Percentiles rank a stretch among this genome's conserved stretches.
Conservation (phyloP, 2,113 vertebrate species). For the Isurus oxyrinchus region DNA sequence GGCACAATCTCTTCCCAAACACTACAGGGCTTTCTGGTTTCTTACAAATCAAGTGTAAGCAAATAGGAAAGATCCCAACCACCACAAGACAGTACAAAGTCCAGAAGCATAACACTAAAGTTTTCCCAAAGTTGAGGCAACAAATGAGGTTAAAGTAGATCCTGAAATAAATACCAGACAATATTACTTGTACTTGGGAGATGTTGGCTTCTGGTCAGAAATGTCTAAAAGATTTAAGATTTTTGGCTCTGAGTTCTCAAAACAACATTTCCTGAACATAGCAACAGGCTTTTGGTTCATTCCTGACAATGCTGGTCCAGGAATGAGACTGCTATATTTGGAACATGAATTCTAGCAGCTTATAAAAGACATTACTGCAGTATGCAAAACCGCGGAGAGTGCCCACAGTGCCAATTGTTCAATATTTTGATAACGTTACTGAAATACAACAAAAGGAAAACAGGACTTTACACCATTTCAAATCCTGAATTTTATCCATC, state of each 20-base stretch:
- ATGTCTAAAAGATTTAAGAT: constrained; percentile 25
- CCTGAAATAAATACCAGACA: neutral
- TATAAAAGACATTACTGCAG: neutral
- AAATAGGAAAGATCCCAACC: neutral
- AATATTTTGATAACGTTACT: neutral
- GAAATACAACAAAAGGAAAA: neutral
- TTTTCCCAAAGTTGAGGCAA: neutral
- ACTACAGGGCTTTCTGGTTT: neutral
- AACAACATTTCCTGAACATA: constrained; percentile 35
- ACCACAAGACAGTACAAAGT: neutral
- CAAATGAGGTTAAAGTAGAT: neutral
- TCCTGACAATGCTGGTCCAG: neutral
- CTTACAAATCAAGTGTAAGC: neutral
- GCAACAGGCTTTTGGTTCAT: constrained; percentile 18
- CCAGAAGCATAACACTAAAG: neutral
- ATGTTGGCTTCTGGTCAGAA: constrained; percentile 30
- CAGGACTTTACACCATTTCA: neutral
- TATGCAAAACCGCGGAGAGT: neutral
- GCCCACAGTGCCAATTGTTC: neutral
- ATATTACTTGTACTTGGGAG: neutral
- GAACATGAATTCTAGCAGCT: neutral
- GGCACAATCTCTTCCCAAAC: neutral
- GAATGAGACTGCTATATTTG: constrained; percentile 28
- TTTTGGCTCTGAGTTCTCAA: neutral
- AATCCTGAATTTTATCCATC: neutral